These are phyloP conservation scores for Achroia grisella DNA, from an alignment of 1,140 invertebrate species.

Conservation along the genomic window DNA sequence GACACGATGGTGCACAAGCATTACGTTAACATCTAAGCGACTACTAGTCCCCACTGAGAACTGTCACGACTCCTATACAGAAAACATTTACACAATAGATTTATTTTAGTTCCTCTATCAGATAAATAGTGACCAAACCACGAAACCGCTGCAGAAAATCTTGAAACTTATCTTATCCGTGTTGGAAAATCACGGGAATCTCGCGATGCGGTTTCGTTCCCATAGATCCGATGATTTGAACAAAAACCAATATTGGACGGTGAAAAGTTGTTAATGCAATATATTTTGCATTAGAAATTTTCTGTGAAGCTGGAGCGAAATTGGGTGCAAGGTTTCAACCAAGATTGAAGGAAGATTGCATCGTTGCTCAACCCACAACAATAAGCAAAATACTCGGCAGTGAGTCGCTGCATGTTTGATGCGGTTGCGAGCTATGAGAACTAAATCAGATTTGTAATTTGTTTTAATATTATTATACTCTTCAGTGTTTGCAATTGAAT, in stretches of 20 bases:
- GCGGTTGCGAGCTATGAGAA: conserved; percentile 55
- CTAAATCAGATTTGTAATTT: conserved; percentile 55
- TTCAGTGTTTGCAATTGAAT: background rate
- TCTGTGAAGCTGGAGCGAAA: conserved; percentile 42
- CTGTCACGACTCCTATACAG: conserved; percentile 45
- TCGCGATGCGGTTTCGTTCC: conserved; percentile 51
- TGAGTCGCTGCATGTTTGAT: conserved; percentile 41
- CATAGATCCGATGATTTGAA: conserved; percentile 55
- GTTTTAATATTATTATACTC: conserved; percentile 23
- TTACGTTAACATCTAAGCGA: conserved; percentile 20
- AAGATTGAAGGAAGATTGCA: conserved; percentile 56
- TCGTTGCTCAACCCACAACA: conserved; percentile 42
- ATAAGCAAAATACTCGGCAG: conserved; percentile 33
- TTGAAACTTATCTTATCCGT: conserved; percentile 56
- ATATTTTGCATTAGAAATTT: conserved; percentile 46
- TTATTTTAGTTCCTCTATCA: conserved; percentile 44
- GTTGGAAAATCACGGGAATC: conserved; percentile 53
- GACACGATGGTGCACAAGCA: conserved; percentile 14
- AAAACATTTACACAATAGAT: conserved; percentile 49
- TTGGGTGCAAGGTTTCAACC: conserved; percentile 58
- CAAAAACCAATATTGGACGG: conserved; percentile 64
- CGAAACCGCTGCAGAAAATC: conserved; percentile 61
- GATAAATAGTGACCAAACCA: conserved; percentile 58
- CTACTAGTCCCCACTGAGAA: conserved; percentile 21
- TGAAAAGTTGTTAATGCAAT: conserved; percentile 44